Evolutionary conservation across 2,888 invertebrate species (phyloP).

Genomic region (Polyploca ridens): DNA sequence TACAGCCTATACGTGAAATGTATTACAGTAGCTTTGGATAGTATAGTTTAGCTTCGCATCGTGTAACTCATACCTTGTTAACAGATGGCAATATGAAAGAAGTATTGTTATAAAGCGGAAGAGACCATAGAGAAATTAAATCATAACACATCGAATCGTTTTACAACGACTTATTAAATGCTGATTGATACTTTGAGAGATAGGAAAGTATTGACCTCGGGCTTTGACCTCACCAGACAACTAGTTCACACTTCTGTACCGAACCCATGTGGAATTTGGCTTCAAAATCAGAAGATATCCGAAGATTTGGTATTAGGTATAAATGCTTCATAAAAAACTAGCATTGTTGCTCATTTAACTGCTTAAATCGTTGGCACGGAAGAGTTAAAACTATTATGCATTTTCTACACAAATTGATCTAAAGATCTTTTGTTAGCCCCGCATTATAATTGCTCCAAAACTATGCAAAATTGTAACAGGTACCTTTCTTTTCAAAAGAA

Average conservation of each 20-base stretch:
- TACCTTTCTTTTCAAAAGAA: constrained; percentile 67
- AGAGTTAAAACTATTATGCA: not conserved
- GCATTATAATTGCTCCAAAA: constrained; percentile 31
- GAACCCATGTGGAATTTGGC: too few relatives aligned
- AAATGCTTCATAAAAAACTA: too few relatives aligned
- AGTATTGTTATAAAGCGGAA: constrained; percentile 56
- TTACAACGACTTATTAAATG: not conserved
- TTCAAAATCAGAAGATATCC: too few relatives aligned
- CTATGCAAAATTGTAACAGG: constrained; percentile 72
- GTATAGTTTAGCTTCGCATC: not conserved
- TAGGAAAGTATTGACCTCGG: too few relatives aligned
- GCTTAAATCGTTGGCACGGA: not conserved
- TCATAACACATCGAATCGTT: not conserved
- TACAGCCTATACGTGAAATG: too few relatives aligned
- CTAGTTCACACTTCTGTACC: too few relatives aligned
- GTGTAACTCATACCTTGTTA: constrained; percentile 21
- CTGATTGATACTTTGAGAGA: too few relatives aligned
- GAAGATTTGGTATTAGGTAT: too few relatives aligned
- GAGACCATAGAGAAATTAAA: constrained; percentile 23
- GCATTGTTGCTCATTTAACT: too few relatives aligned
- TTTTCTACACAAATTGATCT: not conserved
- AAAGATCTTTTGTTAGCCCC: not conserved
- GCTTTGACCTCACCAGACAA: too few relatives aligned
- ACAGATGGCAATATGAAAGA: constrained; percentile 59
- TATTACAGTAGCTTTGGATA: not conserved